Evolutionary conservation across 2,113 vertebrate species (phyloP), one percentile per base, ranked within the genome.

Genomic region (Smithornis capensis): DNA sequence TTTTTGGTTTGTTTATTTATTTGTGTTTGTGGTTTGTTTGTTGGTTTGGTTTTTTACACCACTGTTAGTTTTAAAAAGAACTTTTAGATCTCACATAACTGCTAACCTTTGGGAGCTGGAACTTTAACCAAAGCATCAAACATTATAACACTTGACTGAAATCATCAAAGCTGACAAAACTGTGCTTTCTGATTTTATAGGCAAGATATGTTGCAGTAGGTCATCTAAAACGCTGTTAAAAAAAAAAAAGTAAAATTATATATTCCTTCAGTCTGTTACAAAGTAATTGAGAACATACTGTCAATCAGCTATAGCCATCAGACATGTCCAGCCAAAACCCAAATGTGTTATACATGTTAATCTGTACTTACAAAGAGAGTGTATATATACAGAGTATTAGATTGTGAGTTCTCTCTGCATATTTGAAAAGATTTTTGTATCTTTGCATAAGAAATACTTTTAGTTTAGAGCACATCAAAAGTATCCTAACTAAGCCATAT

Each of bases 401-500:
- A 18, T 47, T 62, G 59, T 13, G 67, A 86, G 74, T 27, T 19
- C 10, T 84, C 67, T 69, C 23, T 52, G 35, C 27, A 18, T 76
- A 77, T 91, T 93, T 79, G 67, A 90, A 94, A 75, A 75, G 57
- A 47, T 76, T 90, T 83, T 85, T 92, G 64, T 91, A 78, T 91
- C 83, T 94, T 94, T 90, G 38, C 64, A 45, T 84, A 62, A 95
- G 37, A 60, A 89, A 90, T 65, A 40, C 52, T 94, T 97, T 55
- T 90, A 92, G 95, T 95, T 95, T 92, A 82, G 22, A 91, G 83
- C n/a, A 77, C 33, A 89, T 95, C 78, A 59, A 37, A 91, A 90
- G 76, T 81, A 92, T 89, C 89, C 96, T 97, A 96, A 94, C 35
- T 91, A 64, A 95, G 57, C 91, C 83, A 89, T 91, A 94, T 97